These are phyloP conservation scores for Rhopalosiphum nymphaeae DNA, from an alignment of 2,888 invertebrate species.

Conservation along the genomic window DNA sequence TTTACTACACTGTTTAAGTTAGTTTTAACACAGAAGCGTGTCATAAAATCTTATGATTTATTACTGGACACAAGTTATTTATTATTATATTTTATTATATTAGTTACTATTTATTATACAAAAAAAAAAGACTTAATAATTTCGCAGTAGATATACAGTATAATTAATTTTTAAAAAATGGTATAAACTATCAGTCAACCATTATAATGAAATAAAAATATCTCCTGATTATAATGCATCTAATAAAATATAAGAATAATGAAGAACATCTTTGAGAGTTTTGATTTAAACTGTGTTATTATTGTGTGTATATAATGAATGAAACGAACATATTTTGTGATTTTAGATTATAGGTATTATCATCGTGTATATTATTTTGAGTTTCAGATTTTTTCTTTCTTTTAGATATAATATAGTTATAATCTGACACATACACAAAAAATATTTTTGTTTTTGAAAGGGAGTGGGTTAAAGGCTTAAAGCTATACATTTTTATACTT, in stretches of 20 bases:
- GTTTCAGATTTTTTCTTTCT: neutral
- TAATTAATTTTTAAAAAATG: neutral
- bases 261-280: neutral
- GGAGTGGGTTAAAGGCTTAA: too few species aligned
- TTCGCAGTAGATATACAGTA: neutral
- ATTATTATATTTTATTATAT: neutral
- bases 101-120: neutral
- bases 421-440: neutral
- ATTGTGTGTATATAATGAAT: neutral
- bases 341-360: neutral
- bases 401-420: neutral
- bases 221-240: neutral
- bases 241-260: neutral
- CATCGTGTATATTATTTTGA: neutral
- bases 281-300: neutral
- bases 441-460: too few species aligned
- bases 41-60: conserved; percentile 1
- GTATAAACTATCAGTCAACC: neutral
- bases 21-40: neutral
- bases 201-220: neutral
- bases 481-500: too few species aligned
- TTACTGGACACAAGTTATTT: neutral
- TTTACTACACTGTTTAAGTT: neutral
- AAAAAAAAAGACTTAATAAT: neutral
- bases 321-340: neutral